Evolutionary conservation across 2,113 vertebrate genomes (phyloP).

Genomic region (Dipodomys merriami): DNA sequence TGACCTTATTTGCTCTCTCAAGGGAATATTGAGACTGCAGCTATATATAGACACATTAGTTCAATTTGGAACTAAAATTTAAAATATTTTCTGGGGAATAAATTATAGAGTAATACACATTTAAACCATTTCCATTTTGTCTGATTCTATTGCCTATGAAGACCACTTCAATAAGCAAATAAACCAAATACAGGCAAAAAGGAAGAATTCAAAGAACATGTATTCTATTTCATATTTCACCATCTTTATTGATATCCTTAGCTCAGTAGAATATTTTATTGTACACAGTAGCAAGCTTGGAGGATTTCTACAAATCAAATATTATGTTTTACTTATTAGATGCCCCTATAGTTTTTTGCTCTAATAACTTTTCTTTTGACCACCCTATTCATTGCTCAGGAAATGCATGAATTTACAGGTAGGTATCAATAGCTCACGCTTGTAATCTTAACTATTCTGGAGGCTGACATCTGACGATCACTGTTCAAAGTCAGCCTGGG

Average conservation of each 20-base stretch:
- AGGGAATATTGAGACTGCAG: constrained; percentile 29
- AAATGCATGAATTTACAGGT: constrained; percentile 36
- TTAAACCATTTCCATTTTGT: constrained; percentile 21
- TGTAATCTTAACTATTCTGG: too few species aligned
- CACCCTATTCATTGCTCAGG: constrained; percentile 48
- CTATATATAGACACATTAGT: constrained; percentile 1
- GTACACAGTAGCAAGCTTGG: constrained; percentile 23
- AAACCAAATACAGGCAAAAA: background rate
- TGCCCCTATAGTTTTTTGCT: constrained; percentile 1
- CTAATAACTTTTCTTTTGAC: constrained; percentile 47
- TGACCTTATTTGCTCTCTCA: constrained; percentile 32
- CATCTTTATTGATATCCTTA: constrained; percentile 54
- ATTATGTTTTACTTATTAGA: constrained; percentile 28
- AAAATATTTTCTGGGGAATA: constrained; percentile 19
- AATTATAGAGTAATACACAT: constrained; percentile 45
- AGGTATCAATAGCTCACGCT: too few species aligned
- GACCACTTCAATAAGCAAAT: background rate
- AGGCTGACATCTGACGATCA: too few species aligned
- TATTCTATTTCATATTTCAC: constrained; percentile 25
- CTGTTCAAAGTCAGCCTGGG: too few species aligned
- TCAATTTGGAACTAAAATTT: constrained; percentile 54
- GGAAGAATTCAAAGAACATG: background rate
- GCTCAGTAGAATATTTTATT: constrained; percentile 61
- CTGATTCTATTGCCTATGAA: background rate
- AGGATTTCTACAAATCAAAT: constrained; percentile 35